These are phyloP conservation scores for Spea multiplicata DNA, from an alignment of 2,113 vertebrate genomes.

Conservation along the genomic window DNA sequence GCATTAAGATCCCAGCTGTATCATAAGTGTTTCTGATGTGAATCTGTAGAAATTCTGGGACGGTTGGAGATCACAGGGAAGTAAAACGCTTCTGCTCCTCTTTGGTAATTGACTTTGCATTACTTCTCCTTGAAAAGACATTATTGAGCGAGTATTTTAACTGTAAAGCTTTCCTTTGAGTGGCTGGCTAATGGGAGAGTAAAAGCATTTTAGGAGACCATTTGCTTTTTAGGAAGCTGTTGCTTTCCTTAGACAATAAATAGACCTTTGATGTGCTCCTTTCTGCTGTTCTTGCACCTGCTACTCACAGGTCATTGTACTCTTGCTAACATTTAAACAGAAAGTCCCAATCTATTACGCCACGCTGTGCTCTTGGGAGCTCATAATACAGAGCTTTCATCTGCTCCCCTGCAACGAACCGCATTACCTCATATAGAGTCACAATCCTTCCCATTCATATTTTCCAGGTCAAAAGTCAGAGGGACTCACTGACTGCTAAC, in stretches of 20 bases:
- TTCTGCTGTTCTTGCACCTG: neutral
- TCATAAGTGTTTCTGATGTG: neutral
- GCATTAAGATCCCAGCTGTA: no score
- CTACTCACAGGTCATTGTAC: neutral
- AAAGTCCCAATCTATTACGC: neutral
- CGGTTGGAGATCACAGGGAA: constrained; percentile 27
- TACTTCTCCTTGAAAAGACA: constrained; percentile 51
- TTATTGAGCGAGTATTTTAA: constrained; percentile 54
- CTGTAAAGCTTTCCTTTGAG: constrained; percentile 58
- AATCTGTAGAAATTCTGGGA: neutral
- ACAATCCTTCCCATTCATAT: neutral
- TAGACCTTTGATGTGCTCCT: neutral
- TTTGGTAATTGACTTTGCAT: constrained; percentile 38
- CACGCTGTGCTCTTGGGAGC: neutral
- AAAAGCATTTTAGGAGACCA: constrained; percentile 59
- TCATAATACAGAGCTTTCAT: neutral
- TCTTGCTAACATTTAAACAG: neutral
- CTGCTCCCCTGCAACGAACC: neutral
- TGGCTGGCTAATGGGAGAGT: constrained; percentile 63
- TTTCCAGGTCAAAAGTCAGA: constrained; percentile 18
- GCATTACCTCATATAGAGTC: neutral
- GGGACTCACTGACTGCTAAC: constrained; percentile 9
- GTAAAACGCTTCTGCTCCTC: constrained; percentile 31
- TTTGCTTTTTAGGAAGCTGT: constrained; percentile 59
- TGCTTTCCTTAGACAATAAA: constrained; percentile 29